These are phyloP conservation scores for Clepsis dumicolana DNA, from an alignment of 2,888 invertebrate species.

Conservation along the genomic window DNA sequence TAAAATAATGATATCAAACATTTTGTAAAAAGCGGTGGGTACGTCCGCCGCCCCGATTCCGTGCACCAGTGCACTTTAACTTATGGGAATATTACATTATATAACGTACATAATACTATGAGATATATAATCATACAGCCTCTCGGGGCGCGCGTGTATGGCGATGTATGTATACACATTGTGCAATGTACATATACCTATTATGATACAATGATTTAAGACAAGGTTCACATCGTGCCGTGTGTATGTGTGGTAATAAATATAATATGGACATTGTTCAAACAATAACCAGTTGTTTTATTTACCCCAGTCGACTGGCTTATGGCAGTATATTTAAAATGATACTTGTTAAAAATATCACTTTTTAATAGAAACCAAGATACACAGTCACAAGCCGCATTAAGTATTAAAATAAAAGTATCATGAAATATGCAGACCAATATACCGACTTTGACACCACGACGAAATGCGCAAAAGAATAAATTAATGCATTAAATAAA, in stretches of 20 bases:
- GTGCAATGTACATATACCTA: constrained; percentile 91
- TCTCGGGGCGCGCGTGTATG: constrained; percentile 89
- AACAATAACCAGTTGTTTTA: constrained; percentile 88
- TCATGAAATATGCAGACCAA: background rate
- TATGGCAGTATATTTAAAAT: background rate
- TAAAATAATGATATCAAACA: constrained; percentile 85
- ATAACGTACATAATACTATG: constrained; percentile 86
- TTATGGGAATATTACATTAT: constrained; percentile 87
- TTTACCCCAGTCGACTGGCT: constrained; percentile 49
- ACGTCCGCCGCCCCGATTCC: constrained; percentile 83
- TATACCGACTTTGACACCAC: background rate
- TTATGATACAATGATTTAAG: constrained; percentile 91
- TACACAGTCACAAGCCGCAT: background rate
- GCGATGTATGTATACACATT: constrained; percentile 89
- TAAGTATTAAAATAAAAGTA: background rate
- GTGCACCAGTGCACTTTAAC: constrained; percentile 87
- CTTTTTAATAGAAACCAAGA: no score
- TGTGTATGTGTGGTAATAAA: constrained; percentile 95
- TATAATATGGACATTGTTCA: constrained; percentile 96
- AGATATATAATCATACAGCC: constrained; percentile 86
- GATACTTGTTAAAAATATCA: background rate
- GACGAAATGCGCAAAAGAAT: no score
- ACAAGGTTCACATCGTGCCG: constrained; percentile 96
- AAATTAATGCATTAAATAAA: no score
- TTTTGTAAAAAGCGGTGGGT: constrained; percentile 85